Evolutionary conservation across 2,113 vertebrate genomes (phyloP).

Genomic region (Tragelaphus scriptus): DNA sequence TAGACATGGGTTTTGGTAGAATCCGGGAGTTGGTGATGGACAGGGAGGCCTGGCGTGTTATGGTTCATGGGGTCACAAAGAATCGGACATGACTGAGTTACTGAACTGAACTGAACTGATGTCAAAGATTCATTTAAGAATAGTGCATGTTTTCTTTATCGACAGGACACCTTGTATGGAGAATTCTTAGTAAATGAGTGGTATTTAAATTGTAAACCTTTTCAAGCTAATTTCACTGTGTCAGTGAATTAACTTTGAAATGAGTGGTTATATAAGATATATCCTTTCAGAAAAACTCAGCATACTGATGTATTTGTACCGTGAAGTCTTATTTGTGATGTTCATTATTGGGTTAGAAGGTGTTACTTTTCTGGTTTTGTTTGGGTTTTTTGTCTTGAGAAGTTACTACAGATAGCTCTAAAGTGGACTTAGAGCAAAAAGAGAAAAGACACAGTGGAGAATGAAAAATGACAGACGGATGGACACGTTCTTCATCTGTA

Average conservation of each 20-base stretch:
- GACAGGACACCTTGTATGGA: neutral
- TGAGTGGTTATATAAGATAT: neutral
- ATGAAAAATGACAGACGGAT: neutral
- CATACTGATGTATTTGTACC: neutral
- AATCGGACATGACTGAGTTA: neutral
- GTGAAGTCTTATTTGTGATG: neutral
- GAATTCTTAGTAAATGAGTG: neutral
- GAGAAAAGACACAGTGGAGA: neutral
- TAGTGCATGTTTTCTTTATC: neutral
- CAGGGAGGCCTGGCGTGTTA: neutral
- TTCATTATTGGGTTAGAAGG: neutral
- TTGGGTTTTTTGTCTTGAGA: slow-evolving; percentile 18
- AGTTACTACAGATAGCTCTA: neutral
- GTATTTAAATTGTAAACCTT: neutral
- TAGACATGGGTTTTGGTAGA: neutral
- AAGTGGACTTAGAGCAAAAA: neutral
- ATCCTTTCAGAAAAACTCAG: neutral
- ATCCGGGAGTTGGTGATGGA: neutral
- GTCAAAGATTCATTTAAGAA: slow-evolving; percentile 16
- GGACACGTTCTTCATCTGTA: neutral
- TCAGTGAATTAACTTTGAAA: slow-evolving; percentile 4
- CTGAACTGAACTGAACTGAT: neutral
- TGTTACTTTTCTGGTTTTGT: slow-evolving; percentile 21
- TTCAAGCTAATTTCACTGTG: neutral
- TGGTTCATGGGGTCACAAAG: neutral